Evolutionary conservation across 2,113 vertebrate species (phyloP).

Genomic region (Danionella cerebrum): DNA sequence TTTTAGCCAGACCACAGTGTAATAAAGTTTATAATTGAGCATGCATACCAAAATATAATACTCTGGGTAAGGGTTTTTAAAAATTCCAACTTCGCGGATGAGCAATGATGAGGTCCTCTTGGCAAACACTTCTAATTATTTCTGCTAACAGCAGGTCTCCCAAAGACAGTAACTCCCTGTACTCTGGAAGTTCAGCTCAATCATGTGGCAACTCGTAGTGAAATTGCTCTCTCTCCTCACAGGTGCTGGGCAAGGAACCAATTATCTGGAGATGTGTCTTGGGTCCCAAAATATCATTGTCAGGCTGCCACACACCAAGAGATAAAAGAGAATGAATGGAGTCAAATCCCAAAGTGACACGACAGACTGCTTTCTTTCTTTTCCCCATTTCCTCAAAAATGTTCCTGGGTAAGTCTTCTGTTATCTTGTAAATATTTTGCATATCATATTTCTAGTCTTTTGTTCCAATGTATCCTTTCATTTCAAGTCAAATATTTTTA

Average conservation of each 20-base stretch:
- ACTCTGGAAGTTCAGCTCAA: constrained; percentile 39
- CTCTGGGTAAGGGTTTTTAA: not conserved
- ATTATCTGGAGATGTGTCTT: constrained; percentile 62
- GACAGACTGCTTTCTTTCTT: constrained; percentile 50
- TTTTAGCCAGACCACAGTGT: no score
- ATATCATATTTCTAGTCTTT: constrained; percentile 44
- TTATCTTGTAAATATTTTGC: constrained; percentile 17
- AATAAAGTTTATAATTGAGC: not conserved
- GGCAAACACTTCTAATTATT: not conserved
- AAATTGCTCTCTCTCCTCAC: constrained; percentile 41
- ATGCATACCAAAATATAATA: not conserved
- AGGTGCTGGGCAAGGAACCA: constrained; percentile 57
- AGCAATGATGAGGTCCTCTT: not conserved
- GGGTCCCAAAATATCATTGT: constrained; percentile 61
- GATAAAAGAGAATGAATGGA: constrained; percentile 38
- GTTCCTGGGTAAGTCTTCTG: not conserved
- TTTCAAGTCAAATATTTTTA: no score
- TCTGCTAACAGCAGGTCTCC: not conserved
- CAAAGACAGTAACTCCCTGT: constrained; percentile 28
- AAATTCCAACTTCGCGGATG: not conserved
- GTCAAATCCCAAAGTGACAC: constrained; percentile 49
- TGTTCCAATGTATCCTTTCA: no score
- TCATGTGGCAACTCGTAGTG: constrained; percentile 30
- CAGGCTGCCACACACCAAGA: constrained; percentile 58
- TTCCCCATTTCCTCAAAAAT: constrained; percentile 28